Conservation (phyloP, 2,888 invertebrate species). For the Xestia ashworthii region DNA sequence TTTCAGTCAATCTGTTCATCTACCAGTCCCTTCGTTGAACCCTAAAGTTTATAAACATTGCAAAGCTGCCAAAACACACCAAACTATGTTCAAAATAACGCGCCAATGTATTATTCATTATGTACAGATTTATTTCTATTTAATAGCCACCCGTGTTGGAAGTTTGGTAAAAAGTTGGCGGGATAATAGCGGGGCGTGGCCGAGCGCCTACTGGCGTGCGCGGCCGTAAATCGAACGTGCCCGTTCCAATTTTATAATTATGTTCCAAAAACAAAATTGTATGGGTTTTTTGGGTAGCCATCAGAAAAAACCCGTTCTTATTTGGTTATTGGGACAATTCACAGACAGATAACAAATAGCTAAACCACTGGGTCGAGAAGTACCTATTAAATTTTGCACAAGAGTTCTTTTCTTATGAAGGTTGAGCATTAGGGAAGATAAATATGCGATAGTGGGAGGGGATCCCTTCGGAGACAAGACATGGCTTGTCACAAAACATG, state of each 20-base stretch:
- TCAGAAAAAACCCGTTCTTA: neutral
- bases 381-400: neutral
- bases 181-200: conserved; percentile 78
- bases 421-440: too few species aligned
- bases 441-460: too few species aligned
- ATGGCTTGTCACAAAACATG: neutral
- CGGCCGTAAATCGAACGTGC: conserved; percentile 71
- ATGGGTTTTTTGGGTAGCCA: conserved; percentile 23
- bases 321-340: neutral
- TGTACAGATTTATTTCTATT: conserved; percentile 59
- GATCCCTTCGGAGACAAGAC: neutral
- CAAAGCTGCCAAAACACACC: conserved; percentile 12
- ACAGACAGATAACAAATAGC: neutral
- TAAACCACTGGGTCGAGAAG: neutral
- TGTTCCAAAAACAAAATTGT: conserved; percentile 59
- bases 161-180: conserved; percentile 65
- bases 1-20: neutral
- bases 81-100: conserved; percentile 20
- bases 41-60: neutral
- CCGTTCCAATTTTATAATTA: conserved; percentile 73
- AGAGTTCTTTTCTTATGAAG: neutral
- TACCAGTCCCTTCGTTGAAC: neutral
- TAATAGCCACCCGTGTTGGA: conserved; percentile 61
- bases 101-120: conserved; percentile 53
- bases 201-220: conserved; percentile 76